phyloP scores from a whole-genome alignment of 2,113 vertebrate species.

The Sebastes schlegelii region DNA sequence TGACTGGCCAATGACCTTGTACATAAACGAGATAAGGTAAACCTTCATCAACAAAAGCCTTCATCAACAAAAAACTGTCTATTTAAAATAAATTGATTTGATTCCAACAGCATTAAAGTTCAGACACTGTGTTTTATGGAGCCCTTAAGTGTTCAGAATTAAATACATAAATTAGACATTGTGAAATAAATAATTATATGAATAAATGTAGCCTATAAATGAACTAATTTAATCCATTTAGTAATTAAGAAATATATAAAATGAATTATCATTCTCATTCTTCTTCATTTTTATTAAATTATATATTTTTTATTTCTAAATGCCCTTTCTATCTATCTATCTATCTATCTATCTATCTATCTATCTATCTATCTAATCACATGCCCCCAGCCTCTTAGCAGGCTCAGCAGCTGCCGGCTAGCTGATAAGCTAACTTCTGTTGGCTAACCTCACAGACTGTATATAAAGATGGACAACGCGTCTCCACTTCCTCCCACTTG shows the following conservation, averaged over 20 bases:
- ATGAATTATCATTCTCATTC: background rate
- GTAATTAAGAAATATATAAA: no score
- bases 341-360: no score
- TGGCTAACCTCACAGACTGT: background rate
- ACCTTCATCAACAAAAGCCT: constrained; percentile 19
- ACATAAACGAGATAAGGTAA: constrained; percentile 7
- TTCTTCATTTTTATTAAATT: background rate
- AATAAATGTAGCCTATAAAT: background rate
- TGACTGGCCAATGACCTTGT: constrained; percentile 47
- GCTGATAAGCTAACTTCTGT: no score
- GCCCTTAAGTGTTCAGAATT: background rate
- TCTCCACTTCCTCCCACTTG: no score
- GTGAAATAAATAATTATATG: background rate
- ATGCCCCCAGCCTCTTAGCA: background rate
- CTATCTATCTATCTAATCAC: background rate
- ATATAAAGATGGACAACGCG: no score
- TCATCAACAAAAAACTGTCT: background rate
- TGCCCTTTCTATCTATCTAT: no score
- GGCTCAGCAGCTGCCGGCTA: background rate
- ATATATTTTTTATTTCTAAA: background rate
- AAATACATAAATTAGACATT: background rate
- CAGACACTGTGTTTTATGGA: constrained; percentile 2
- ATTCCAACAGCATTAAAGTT: background rate
- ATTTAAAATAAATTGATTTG: constrained; percentile 8
- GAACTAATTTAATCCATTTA: background rate